Evolutionary conservation across 2,797 vertebrate genomes (phyloP), one percentile per base, ranked within the genome.

Genomic region (Scarus forsteni): DNA sequence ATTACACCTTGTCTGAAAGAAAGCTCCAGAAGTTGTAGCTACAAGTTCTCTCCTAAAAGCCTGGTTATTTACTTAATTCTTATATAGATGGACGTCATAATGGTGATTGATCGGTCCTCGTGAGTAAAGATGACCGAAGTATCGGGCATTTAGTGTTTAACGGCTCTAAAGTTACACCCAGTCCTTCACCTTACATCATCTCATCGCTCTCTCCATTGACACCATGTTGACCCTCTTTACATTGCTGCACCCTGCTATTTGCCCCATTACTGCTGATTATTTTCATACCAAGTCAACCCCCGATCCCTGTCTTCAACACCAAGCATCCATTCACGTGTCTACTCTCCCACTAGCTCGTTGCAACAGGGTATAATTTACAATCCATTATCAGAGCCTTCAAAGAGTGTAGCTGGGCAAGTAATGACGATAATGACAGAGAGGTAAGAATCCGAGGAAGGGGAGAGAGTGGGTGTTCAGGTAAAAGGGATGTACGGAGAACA

Each of bases 361-460:
- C 44, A 53, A 56, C 51, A 43, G 72, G 63, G n/a, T 77, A 14
- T 77, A 44, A 86, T 85, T 81, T 79, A 18, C n/a, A 72, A 68
- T 68, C 66, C 72, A 85, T 82, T 73, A 80, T 70, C 52, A 15
- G 58, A 43, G 67, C 60, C 60, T 80, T 79, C 36, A 73, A 66
- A 54, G 19, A 6, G 0, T 38, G 49, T 10, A 42, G 66, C 66
- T 53, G 56, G 81, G 38, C 61, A 34, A 68, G 63, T 79, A 42
- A 66, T 67, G 68, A 66, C 58, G 61, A n/a, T 72, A 68, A 78
- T 70, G 64, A 81, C 10, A 44, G 49, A 73, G 73, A 42, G 43
- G 52, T 58, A 49, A 35, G 64, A 50, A 34, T 54, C 7, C 35
- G 49, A 57, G 63, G 53, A 69, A 67, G 57, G 53, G 10, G 53